Conservation (phyloP, 2,888 invertebrate species). For the Empis stercorea region DNA sequence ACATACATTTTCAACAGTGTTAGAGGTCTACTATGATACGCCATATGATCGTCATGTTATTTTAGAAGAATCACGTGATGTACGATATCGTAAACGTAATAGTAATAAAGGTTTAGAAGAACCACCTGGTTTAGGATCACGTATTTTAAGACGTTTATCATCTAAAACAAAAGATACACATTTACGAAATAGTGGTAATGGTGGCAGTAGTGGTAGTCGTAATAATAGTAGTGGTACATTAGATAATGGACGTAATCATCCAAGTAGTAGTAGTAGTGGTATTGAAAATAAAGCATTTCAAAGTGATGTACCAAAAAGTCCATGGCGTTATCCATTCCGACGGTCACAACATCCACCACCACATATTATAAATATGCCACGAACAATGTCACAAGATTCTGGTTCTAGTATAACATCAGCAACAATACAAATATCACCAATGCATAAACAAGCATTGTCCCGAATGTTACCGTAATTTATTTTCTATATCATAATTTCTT, state of each 20-base stretch:
- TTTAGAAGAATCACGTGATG: constrained; percentile 72
- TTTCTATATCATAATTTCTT: neutral
- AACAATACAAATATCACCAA: constrained; percentile 34
- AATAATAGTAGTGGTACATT: constrained; percentile 31
- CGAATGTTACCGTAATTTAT: constrained; percentile 32
- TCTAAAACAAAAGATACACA: constrained; percentile 49
- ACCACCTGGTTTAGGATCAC: constrained; percentile 46
- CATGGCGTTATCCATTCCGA: constrained; percentile 57
- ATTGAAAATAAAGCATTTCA: constrained; percentile 60
- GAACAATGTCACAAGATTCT: constrained; percentile 44
- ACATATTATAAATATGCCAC: constrained; percentile 39
- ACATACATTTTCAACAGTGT: constrained; percentile 79
- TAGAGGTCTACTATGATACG: constrained; percentile 83
- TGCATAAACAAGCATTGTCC: constrained; percentile 33
- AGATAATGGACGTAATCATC: constrained; percentile 36
- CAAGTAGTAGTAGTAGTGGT: constrained; percentile 32
- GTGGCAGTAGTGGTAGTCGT: constrained; percentile 16
- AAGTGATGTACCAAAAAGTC: constrained; percentile 52
- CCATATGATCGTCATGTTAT: constrained; percentile 88
- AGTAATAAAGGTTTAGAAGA: constrained; percentile 44
- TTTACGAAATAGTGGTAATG: constrained; percentile 7
- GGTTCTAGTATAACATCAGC: constrained; percentile 47
- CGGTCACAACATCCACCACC: constrained; percentile 27
- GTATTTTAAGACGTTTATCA: constrained; percentile 59
- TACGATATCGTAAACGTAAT: constrained; percentile 47